Evolutionary conservation across 2,888 invertebrate species (phyloP).

Genomic region (Rhyacophila evoluta): DNA sequence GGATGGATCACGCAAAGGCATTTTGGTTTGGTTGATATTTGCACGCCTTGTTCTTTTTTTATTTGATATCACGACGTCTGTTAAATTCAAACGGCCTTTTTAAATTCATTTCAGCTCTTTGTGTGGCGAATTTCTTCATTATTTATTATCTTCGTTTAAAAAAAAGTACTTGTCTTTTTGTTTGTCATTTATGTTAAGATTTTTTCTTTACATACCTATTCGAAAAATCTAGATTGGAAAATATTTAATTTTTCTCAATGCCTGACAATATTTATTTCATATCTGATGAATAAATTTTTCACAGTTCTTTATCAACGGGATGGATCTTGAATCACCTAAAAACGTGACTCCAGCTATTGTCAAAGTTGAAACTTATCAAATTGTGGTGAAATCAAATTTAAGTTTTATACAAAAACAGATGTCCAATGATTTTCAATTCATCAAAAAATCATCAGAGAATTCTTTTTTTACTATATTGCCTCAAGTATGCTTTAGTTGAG

Average conservation of each 20-base stretch:
- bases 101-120: neutral
- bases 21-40: neutral
- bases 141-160: neutral
- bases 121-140: neutral
- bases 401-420: no score
- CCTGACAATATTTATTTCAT: neutral
- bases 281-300: neutral
- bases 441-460: no score
- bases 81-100: neutral
- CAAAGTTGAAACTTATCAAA: no score
- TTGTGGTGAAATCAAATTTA: no score
- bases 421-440: no score
- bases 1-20: conserved; percentile 15
- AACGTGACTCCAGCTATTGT: no score
- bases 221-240: neutral
- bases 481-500: no score
- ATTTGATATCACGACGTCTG: conserved; percentile 22
- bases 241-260: neutral
- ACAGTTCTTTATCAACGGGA: no score
- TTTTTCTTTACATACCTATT: neutral
- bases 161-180: neutral
- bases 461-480: no score
- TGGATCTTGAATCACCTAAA: no score
- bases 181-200: neutral
- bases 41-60: conserved; percentile 13